Conservation (phyloP, 2,888 invertebrate genomes). For the Papilio gigon region DNA sequence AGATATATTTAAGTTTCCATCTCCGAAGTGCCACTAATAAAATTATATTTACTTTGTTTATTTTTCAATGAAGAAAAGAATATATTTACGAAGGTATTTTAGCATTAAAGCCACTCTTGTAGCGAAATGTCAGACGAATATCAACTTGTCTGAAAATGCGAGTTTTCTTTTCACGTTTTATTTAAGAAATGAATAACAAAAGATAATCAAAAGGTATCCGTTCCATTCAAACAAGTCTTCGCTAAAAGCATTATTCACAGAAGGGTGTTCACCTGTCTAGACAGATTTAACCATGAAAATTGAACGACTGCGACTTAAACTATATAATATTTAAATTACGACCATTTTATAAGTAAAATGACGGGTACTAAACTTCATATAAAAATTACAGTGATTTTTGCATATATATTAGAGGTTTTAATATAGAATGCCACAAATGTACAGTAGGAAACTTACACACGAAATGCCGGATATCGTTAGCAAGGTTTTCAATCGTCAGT, state of each 20-base stretch:
- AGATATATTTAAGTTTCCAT: no score
- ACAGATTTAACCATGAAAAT: conserved; percentile 32
- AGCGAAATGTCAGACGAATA: background rate
- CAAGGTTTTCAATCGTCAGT: no score
- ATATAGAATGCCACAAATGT: no score
- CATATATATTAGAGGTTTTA: background rate
- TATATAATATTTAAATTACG: conserved; percentile 9
- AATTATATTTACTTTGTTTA: no score
- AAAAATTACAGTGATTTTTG: background rate
- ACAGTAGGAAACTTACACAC: no score
- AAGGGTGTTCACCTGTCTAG: conserved; percentile 40
- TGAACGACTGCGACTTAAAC: no score
- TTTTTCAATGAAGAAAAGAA: no score
- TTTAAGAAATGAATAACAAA: conserved; percentile 20
- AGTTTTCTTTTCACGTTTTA: background rate
- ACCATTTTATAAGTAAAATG: background rate
- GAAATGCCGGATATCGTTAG: no score
- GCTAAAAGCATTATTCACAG: conserved; percentile 34
- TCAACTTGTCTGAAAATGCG: background rate
- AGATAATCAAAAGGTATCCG: conserved; percentile 10
- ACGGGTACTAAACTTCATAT: background rate
- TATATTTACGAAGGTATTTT: no score
- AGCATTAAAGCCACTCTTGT: no score
- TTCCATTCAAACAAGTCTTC: conserved; percentile 12
- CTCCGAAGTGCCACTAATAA: no score